phyloP scores from a whole-genome alignment of 1,140 invertebrate species.

The Drosophila cardini region DNA sequence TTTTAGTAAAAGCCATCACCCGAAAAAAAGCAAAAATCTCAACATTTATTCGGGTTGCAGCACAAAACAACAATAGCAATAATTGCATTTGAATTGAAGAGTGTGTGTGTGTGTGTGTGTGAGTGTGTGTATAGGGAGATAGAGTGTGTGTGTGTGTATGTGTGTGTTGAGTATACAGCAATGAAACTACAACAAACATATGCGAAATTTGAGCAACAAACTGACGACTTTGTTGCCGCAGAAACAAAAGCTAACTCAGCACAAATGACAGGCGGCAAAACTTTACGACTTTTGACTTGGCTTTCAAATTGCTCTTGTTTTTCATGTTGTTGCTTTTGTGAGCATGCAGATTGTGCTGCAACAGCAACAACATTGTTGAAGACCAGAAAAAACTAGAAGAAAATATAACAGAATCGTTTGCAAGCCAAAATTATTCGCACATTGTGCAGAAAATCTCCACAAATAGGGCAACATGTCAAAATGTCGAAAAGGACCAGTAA shows the following conservation, averaged over 20 bases:
- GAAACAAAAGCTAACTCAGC: constrained; percentile 40
- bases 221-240: constrained; percentile 28
- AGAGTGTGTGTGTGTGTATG: constrained; percentile 2
- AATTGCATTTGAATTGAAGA: constrained; percentile 30
- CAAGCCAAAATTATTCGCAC: constrained; percentile 29
- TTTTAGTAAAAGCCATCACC: constrained; percentile 3
- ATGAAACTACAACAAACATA: no score
- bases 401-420: constrained; percentile 15
- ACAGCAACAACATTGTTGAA: no score
- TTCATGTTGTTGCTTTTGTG: constrained; percentile 8
- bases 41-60: constrained; percentile 24
- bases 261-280: constrained; percentile 39
- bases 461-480: constrained; percentile 38
- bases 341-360: constrained; percentile 33
- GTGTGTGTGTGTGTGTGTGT: constrained; percentile 1
- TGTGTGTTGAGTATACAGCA: constrained; percentile 16
- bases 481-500: constrained; percentile 47
- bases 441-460: constrained; percentile 17
- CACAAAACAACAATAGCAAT: constrained; percentile 21
- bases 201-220: constrained; percentile 21
- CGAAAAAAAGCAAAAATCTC: constrained; percentile 12
- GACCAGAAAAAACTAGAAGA: background rate
- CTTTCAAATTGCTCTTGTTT: constrained; percentile 20
- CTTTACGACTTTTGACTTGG: constrained; percentile 46
- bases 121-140: no score